A percentile compares a stretch with the other conserved stretches of the same genome.
Conservation (phyloP, 2,113 vertebrate species). For the Capreolus pygargus region DNA sequence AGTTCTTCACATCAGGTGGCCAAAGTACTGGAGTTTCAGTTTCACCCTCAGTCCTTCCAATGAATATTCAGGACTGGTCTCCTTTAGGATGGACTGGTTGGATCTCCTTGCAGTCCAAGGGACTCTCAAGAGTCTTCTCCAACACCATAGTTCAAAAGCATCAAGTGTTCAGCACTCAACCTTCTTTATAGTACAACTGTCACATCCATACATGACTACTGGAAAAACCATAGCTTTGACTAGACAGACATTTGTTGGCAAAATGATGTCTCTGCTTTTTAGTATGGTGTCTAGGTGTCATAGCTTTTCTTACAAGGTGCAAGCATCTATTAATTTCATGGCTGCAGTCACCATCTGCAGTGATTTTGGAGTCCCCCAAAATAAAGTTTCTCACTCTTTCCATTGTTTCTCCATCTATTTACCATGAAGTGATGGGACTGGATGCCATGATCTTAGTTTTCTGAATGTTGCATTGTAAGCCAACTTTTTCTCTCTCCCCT, state of each 20-base stretch:
- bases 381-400: neutral
- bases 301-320: neutral
- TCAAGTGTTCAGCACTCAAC: rapidly evolving
- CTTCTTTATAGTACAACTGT: neutral
- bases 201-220: neutral
- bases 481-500: neutral
- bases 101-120: neutral
- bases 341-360: neutral
- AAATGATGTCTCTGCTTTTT: neutral
- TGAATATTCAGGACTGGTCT: neutral
- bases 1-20: neutral
- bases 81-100: neutral
- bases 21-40: neutral
- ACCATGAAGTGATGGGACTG: neutral
- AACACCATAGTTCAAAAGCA: neutral
- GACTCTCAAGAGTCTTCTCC: neutral
- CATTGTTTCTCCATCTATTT: neutral
- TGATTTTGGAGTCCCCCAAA: neutral
- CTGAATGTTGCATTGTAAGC: neutral
- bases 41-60: neutral
- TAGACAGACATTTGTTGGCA: neutral
- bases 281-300: neutral
- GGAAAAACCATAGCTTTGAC: neutral
- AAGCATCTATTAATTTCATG: neutral
- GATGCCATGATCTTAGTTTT: neutral